Conservation (phyloP, 2,797 vertebrate genomes). For the Muscicapa striata region DNA sequence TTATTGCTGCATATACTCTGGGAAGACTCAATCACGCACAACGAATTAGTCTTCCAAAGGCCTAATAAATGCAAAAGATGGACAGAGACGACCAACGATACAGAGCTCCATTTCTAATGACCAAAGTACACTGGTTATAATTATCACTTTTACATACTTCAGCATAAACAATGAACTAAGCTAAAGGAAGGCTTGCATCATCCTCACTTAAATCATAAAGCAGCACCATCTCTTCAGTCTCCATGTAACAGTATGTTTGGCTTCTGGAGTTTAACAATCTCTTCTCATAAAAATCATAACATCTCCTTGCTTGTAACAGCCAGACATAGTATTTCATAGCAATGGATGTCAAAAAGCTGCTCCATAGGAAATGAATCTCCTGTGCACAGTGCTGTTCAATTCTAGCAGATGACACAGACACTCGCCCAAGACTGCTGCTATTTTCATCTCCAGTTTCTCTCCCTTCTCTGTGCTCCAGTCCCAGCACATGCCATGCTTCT, state of each 20-base stretch:
- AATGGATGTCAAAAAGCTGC: neutral
- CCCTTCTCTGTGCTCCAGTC: neutral
- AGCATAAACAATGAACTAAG: conserved; percentile 21
- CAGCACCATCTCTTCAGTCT: neutral
- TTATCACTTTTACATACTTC: neutral
- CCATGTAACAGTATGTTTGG: neutral
- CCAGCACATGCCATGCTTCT: neutral
- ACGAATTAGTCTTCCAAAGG: neutral
- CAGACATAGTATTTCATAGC: neutral
- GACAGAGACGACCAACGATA: neutral
- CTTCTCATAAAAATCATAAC: neutral
- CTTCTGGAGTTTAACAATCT: neutral
- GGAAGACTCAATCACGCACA: neutral
- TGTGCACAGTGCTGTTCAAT: neutral
- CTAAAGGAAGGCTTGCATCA: conserved; percentile 20
- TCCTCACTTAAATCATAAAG: neutral
- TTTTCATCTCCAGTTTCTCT: neutral
- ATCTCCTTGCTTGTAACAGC: neutral
- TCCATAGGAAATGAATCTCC: neutral
- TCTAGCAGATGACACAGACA: neutral
- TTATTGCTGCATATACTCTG: neutral
- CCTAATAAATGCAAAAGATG: neutral
- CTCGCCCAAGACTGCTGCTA: neutral
- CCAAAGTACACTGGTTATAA: neutral
- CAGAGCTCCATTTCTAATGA: neutral